phyloP scores from a whole-genome alignment of 2,888 invertebrate genomes.

The Tromatobia lineatoria region DNA sequence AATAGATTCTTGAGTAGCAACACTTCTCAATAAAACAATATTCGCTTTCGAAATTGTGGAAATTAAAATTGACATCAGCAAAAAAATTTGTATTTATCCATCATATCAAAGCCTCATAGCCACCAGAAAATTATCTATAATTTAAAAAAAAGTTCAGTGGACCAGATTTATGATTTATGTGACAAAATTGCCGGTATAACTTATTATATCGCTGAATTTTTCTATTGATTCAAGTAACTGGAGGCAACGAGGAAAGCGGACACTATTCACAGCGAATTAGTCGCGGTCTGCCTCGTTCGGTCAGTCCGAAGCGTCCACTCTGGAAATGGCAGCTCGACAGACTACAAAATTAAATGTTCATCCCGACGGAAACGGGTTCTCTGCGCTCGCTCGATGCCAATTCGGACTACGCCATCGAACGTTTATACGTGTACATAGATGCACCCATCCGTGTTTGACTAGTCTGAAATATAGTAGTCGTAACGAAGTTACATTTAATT shows the following conservation, averaged over 20 bases:
- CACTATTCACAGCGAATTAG: conserved; percentile 22
- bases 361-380: conserved; percentile 24
- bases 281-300: background rate
- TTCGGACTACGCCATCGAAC: conserved; percentile 6
- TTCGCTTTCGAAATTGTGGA: too few species aligned
- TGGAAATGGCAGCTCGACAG: conserved; percentile 46
- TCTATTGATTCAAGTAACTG: conserved; percentile 13
- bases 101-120: too few species aligned
- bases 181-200: background rate
- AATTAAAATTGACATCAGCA: too few species aligned
- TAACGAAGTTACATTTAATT: conserved; percentile 7
- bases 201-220: background rate
- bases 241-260: background rate
- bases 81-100: too few species aligned
- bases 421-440: conserved; percentile 8
- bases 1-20: too few species aligned
- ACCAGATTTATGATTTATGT: background rate
- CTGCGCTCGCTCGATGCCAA: conserved; percentile 1
- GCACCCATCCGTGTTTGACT: background rate
- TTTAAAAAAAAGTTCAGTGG: background rate
- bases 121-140: too few species aligned
- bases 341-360: conserved; percentile 42
- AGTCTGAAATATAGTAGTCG: background rate
- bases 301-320: conserved; percentile 6
- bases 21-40: too few species aligned